A percentile compares a stretch with the other conserved stretches of the same genome.
Evolutionary conservation across 2,113 vertebrate species (phyloP).

Genomic region (Boulengeromyrus knoepffleri): DNA sequence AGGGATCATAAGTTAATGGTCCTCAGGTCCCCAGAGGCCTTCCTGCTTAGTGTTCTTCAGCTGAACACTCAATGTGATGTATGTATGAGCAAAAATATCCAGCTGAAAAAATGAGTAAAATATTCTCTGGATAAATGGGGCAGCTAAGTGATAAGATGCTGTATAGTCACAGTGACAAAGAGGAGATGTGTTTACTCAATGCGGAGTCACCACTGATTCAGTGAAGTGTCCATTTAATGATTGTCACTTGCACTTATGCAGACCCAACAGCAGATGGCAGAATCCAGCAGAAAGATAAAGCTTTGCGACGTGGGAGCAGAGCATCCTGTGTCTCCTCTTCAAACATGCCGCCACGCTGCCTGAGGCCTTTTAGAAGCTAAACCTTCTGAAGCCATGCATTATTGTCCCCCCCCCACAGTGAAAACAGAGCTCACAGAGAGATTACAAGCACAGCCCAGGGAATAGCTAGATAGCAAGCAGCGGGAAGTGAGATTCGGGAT

Average conservation of each 20-base stretch:
- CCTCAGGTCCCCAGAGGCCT: neutral
- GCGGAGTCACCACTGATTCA: neutral
- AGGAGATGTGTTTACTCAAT: neutral
- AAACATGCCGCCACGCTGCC: neutral
- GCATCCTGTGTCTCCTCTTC: neutral
- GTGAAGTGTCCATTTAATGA: neutral
- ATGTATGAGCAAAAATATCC: neutral
- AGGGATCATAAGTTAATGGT: neutral
- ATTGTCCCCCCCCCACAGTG: neutral
- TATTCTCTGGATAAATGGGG: neutral
- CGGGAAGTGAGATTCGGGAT: neutral
- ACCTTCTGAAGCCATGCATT: neutral
- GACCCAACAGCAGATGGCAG: conserved; percentile 11
- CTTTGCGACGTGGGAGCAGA: neutral
- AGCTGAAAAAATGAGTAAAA: neutral
- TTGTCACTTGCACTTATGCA: neutral
- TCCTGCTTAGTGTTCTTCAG: neutral
- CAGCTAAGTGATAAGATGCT: neutral
- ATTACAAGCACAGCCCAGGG: neutral
- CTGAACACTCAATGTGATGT: neutral
- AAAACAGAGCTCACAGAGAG: neutral
- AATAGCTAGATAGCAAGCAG: neutral
- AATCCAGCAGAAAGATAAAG: neutral
- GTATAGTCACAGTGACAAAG: neutral
- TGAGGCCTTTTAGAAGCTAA: neutral